Percentiles rank a stretch among this genome's conserved stretches.
These are phyloP conservation scores for Tubulanus polymorphus DNA, from an alignment of 2,888 invertebrate species.

Conservation along the genomic window DNA sequence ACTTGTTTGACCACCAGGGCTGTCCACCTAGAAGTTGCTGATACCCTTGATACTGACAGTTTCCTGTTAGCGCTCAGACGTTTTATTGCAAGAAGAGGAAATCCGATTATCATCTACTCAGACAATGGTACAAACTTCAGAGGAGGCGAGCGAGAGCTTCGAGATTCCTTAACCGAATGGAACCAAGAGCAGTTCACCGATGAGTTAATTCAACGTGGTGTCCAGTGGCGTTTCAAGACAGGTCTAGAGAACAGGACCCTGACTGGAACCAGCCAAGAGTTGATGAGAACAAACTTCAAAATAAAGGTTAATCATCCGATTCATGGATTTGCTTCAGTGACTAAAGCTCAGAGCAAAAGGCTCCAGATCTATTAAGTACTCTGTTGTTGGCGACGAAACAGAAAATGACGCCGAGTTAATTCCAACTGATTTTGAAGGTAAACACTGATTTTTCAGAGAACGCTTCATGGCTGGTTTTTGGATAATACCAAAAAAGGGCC, in stretches of 20 bases:
- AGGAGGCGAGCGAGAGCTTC: too few relatives aligned
- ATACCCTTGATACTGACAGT: conserved; percentile 3
- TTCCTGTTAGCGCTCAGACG: conserved; percentile 3
- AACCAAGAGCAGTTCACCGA: too few relatives aligned
- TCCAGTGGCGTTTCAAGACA: too few relatives aligned
- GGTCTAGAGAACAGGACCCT: background rate
- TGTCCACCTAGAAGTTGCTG: conserved; percentile 4
- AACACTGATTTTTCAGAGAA: background rate
- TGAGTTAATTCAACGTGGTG: too few relatives aligned
- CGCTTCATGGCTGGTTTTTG: background rate
- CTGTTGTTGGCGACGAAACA: background rate
- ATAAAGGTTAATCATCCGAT: too few relatives aligned
- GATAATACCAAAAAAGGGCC: background rate
- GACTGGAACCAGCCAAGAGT: background rate
- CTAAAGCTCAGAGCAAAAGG: background rate
- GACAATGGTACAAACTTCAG: conserved; percentile 22
- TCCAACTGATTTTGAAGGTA: background rate
- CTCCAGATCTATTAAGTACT: too few relatives aligned
- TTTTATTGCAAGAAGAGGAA: background rate
- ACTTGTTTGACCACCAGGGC: conserved; percentile 7
- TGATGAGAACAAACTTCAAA: background rate
- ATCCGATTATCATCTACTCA: background rate
- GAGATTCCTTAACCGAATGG: too few relatives aligned
- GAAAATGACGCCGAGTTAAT: background rate
- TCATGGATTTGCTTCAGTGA: too few relatives aligned